Evolutionary conservation across 2,797 vertebrate genomes (phyloP).

Genomic region (Gouania willdenowi): DNA sequence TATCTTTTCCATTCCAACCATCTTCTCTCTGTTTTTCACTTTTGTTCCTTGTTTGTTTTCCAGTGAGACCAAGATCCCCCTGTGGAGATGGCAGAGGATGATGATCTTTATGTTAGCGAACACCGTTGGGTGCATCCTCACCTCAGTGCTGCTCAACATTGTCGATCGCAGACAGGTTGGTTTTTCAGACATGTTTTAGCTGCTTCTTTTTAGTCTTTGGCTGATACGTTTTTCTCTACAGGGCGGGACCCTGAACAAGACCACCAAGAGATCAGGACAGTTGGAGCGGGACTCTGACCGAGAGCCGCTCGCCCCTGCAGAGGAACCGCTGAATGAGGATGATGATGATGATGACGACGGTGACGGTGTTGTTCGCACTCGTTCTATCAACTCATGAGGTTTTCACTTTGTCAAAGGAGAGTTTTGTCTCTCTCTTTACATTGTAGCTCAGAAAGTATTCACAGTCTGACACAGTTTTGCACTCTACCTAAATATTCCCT

Average conservation of each 20-base stretch:
- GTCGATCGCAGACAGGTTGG: slow-evolving; percentile 80
- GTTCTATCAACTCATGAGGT: slow-evolving; percentile 46
- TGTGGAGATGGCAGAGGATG: slow-evolving; percentile 82
- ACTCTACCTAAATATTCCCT: too few species aligned
- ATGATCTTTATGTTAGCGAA: slow-evolving; percentile 85
- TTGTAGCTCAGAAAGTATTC: background rate
- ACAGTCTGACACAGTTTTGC: too few species aligned
- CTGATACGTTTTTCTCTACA: too few species aligned
- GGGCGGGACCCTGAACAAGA: slow-evolving; percentile 80
- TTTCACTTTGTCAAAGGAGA: background rate
- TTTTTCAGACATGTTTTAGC: slow-evolving; percentile 1
- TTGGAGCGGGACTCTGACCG: slow-evolving; percentile 36
- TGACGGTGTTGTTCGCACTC: too few species aligned
- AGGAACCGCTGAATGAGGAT: slow-evolving; percentile 36
- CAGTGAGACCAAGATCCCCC: slow-evolving; percentile 78
- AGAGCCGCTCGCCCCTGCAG: slow-evolving; percentile 55
- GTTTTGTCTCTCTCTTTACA: too few species aligned
- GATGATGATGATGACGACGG: too few species aligned
- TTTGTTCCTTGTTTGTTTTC: background rate
- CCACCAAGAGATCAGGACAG: slow-evolving; percentile 61
- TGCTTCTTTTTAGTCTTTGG: accelerated
- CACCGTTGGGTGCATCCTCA: slow-evolving; percentile 72
- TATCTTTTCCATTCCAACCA: too few species aligned
- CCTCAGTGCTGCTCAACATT: slow-evolving; percentile 73
- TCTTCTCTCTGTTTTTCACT: too few species aligned